phyloP scores from a whole-genome alignment of 2,888 invertebrate species.

The Tortricodes alternella region DNA sequence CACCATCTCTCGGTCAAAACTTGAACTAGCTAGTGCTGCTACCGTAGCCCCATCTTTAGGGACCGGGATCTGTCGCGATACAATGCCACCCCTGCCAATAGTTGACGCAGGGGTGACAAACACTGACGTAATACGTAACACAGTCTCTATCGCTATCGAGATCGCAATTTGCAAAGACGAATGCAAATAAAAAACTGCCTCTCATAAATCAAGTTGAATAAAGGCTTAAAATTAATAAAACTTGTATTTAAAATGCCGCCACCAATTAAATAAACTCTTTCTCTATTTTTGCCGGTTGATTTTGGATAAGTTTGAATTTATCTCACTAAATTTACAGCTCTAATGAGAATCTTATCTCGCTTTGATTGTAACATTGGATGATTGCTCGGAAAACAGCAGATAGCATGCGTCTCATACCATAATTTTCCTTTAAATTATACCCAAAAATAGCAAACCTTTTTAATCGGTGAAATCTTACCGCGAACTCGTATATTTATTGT shows the following conservation, averaged over 20 bases:
- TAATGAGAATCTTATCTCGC: conserved; percentile 1
- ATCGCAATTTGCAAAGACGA: neutral
- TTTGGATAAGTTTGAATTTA: neutral
- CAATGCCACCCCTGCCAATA: conserved; percentile 64
- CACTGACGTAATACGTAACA: conserved; percentile 24
- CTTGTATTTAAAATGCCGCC: conserved; percentile 1
- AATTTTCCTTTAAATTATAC: conserved; percentile 17
- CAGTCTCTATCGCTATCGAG: conserved; percentile 11
- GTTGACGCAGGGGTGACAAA: conserved; percentile 54
- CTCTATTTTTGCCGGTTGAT: conserved; percentile 7
- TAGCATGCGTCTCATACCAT: conserved; percentile 3
- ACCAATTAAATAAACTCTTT: conserved; percentile 6
- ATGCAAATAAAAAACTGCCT: neutral
- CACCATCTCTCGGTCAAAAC: conserved; percentile 73
- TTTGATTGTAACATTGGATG: conserved; percentile 8
- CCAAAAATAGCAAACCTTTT: conserved; percentile 17
- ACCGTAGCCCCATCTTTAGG: conserved; percentile 78
- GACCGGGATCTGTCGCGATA: conserved; percentile 62
- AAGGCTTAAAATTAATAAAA: conserved; percentile 3
- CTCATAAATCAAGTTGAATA: conserved; percentile 1
- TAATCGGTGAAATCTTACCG: conserved; percentile 18
- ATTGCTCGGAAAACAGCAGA: conserved; percentile 4
- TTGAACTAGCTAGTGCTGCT: conserved; percentile 66
- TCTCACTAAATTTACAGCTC: too few relatives aligned
- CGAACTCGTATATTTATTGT: conserved; percentile 11